Base-by-base conservation (phyloP, 2,888 invertebrate species). In the Branchipolynoe longqiensis region DNA sequence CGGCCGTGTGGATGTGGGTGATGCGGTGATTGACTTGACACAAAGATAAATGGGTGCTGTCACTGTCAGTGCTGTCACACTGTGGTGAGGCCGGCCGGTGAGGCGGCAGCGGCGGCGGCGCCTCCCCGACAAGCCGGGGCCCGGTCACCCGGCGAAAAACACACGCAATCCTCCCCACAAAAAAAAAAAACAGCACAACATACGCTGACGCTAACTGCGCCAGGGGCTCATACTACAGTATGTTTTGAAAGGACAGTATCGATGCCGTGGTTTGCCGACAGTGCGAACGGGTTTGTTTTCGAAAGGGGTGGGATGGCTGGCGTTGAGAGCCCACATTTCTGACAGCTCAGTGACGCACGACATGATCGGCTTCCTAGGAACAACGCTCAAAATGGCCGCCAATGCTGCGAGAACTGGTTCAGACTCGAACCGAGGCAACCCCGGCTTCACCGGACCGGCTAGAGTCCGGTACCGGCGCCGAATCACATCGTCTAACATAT, bases 361-460 rank as follows among this genome's bases (percentile, higher is more conserved):
- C n/a, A n/a, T n/a, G n/a, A 18, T 48, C 48, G 48, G 48, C 62
- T 6, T 6, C 62, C 62, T 25, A 28, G 62, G 14, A 25, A n/a
- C n/a, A 18, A 18, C 28, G 62, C 48, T 62, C 62, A 78, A 78
- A 78, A 78, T 78, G 78, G 78, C 78, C 28, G 78, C 78, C 78
- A 41, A 41, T 31, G 36, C 41, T 18, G 38, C 12, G 78, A 78
- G 78, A 78, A 78, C 78, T 41, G 48, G 78, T 78, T 78, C 78
- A 1, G 48, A 78, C 78, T 78, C 78, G 78, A 78, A 48, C 41
- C 4, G n/a, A n/a, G n/a, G n/a, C 36, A 0, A 69, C 69, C 69
- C 69, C 69, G 36, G 33, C 1, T 31, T 22, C 6, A 69, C 4
- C 38, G 18, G 22, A 14, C 69, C 69, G 69, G 69, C 69, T 38